Percentiles rank a stretch among this genome's conserved stretches.
Evolutionary conservation across 2,888 invertebrate species (phyloP).

Genomic region (Napeogenes sylphis): DNA sequence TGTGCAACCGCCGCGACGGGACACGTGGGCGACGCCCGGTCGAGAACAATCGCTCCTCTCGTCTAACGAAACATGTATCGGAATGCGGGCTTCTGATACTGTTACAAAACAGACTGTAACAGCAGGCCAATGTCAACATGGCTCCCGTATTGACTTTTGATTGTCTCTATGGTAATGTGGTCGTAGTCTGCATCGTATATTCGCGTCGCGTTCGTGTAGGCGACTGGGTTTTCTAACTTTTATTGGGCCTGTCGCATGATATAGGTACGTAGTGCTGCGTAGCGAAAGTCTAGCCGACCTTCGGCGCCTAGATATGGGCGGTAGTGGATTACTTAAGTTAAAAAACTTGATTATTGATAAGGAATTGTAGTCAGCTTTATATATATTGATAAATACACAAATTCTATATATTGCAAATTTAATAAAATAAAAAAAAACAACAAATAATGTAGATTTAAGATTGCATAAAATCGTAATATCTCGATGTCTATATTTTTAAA

Average conservation of each 20-base stretch:
- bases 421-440: background rate
- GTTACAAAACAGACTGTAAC: slow-evolving; percentile 69
- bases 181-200: slow-evolving; percentile 47
- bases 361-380: slow-evolving; percentile 10
- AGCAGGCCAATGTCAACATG: slow-evolving; percentile 73
- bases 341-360: slow-evolving; percentile 58
- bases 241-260: slow-evolving; percentile 61
- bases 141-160: slow-evolving; percentile 45
- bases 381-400: background rate
- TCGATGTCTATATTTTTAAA: slow-evolving; percentile 52
- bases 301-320: slow-evolving; percentile 69
- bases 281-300: slow-evolving; percentile 76
- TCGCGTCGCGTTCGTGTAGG: slow-evolving; percentile 58
- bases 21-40: slow-evolving; percentile 41
- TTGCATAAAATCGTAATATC: background rate
- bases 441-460: background rate
- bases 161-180: slow-evolving; percentile 61
- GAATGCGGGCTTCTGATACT: slow-evolving; percentile 71
- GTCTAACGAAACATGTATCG: slow-evolving; percentile 55
- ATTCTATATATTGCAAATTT: no score
- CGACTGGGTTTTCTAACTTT: slow-evolving; percentile 67
- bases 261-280: slow-evolving; percentile 46
- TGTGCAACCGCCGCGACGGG: slow-evolving; percentile 61
- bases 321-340: slow-evolving; percentile 56
- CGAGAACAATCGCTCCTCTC: slow-evolving; percentile 66